These are phyloP conservation scores for Tragelaphus imberbis DNA, from an alignment of 2,113 vertebrate species.

Conservation along the genomic window DNA sequence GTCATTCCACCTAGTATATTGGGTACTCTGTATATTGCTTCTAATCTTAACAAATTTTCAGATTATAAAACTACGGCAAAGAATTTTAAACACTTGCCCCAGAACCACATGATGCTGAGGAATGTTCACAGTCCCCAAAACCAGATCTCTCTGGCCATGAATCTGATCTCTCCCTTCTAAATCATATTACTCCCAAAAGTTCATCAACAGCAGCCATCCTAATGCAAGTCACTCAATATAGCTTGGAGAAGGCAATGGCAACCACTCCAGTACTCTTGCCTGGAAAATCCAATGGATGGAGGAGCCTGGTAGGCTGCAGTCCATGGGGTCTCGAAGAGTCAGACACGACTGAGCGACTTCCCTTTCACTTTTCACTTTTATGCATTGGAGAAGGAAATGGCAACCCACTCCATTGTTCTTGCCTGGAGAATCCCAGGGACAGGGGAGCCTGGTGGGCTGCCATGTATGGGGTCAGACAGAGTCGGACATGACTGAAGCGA, in stretches of 20 bases:
- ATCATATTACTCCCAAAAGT: background rate
- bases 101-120: background rate
- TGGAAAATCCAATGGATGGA: background rate
- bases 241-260: background rate
- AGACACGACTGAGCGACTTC: background rate
- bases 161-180: background rate
- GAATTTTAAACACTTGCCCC: background rate
- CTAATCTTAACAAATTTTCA: background rate
- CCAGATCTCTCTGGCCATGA: background rate
- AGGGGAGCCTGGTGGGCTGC: background rate
- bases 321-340: background rate
- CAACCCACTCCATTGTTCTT: background rate
- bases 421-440: background rate
- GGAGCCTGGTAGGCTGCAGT: background rate
- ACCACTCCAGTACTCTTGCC: background rate
- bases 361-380: background rate
- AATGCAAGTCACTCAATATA: background rate
- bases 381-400: background rate
- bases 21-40: background rate
- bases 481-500: background rate
- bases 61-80: background rate
- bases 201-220: background rate
- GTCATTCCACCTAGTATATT: background rate
- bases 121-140: background rate
- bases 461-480: rapidly evolving